phyloP scores from a whole-genome alignment of 2,797 vertebrate species.

The Anas acuta region DNA sequence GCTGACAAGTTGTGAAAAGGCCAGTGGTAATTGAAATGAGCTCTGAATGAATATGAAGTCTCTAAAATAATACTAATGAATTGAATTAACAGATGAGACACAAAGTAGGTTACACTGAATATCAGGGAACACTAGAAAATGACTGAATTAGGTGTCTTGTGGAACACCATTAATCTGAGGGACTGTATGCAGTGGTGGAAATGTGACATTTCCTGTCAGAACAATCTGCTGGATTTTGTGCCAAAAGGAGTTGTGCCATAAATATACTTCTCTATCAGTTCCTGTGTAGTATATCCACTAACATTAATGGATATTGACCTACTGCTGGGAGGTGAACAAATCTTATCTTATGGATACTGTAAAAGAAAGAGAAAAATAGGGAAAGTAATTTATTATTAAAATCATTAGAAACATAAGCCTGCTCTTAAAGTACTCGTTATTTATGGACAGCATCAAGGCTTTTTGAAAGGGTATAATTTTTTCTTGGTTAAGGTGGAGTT shows the following conservation, averaged over 20 bases:
- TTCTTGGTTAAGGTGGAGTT: neutral
- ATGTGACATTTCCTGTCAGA: accelerated
- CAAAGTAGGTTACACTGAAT: neutral
- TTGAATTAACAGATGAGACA: neutral
- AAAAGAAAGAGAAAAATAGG: neutral
- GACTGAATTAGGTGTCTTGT: neutral
- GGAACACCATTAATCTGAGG: neutral
- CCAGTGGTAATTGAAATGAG: neutral
- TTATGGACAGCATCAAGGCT: neutral
- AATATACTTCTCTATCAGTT: neutral
- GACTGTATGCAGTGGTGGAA: neutral
- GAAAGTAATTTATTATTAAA: neutral
- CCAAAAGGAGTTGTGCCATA: neutral
- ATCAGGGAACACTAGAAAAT: neutral
- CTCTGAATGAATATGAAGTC: neutral
- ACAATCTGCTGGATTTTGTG: neutral
- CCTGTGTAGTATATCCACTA: neutral
- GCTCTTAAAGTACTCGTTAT: neutral
- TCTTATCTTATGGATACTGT: neutral
- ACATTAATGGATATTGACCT: neutral
- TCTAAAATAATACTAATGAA: neutral
- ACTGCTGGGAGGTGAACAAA: neutral
- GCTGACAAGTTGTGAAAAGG: neutral
- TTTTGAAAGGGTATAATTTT: neutral
- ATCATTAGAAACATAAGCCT: neutral